Percentiles rank a stretch among this genome's conserved stretches.
These are phyloP conservation scores for Lepetodrilus schrolli DNA, from an alignment of 2,888 invertebrate genomes.

Conservation along the genomic window DNA sequence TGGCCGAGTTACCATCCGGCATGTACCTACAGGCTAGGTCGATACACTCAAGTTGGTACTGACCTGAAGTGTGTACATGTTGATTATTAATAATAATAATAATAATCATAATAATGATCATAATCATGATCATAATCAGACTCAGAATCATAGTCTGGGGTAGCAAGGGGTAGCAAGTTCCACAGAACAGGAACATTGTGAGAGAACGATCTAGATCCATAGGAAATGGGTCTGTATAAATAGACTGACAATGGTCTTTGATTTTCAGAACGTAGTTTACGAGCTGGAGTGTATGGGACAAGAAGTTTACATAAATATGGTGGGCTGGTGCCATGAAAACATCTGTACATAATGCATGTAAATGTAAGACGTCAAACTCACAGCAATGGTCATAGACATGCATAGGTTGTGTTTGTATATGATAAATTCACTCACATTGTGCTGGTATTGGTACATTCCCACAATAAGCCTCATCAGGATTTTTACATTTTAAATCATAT, in stretches of 20 bases:
- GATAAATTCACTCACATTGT: neutral
- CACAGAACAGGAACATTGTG: too few relatives aligned
- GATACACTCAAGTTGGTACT: constrained; percentile 1
- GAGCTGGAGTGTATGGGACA: too few relatives aligned
- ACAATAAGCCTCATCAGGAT: neutral
- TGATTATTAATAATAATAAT: neutral
- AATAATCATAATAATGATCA: neutral
- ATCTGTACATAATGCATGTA: neutral
- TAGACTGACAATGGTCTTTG: too few relatives aligned
- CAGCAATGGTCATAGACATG: neutral
- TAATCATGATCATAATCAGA: too few relatives aligned
- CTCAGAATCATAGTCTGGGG: too few relatives aligned
- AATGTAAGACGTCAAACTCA: neutral
- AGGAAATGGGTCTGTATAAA: too few relatives aligned
- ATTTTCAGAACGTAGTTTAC: too few relatives aligned
- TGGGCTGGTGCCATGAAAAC: neutral
- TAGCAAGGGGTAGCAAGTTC: too few relatives aligned
- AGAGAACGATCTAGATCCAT: too few relatives aligned
- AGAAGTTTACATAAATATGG: too few relatives aligned
- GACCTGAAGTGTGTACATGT: neutral
- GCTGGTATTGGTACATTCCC: neutral
- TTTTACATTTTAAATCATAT: neutral
- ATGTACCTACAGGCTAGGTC: neutral
- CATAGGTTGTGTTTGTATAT: neutral
- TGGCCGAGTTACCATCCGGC: neutral